Conservation (phyloP, 2,888 invertebrate species). For the Prosapia bicincta region DNA sequence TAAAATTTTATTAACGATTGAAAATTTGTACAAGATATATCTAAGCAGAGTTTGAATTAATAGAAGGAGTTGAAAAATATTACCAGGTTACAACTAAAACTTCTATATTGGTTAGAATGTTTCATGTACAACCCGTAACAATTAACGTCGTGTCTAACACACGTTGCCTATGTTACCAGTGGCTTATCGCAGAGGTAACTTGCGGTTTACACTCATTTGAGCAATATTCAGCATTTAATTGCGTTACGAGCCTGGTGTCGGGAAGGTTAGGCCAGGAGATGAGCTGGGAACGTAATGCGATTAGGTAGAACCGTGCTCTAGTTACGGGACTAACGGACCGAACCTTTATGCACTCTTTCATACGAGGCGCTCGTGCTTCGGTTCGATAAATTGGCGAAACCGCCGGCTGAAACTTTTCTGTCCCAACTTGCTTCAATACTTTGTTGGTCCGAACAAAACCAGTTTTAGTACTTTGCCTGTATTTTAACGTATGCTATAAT, state of each 20-base stretch:
- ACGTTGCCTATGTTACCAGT: too few species aligned
- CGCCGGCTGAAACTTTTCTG: not conserved
- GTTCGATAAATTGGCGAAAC: conserved; percentile 2
- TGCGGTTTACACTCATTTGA: not conserved
- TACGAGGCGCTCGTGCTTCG: not conserved
- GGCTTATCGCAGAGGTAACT: too few species aligned
- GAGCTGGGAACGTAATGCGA: not conserved
- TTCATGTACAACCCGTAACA: too few species aligned
- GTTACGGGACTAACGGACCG: not conserved
- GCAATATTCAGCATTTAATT: not conserved
- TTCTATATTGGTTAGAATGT: too few species aligned
- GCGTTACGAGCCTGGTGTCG: not conserved
- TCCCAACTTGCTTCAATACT: not conserved
- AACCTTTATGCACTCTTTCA: not conserved
- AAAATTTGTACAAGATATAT: too few species aligned
- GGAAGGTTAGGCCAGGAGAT: not conserved
- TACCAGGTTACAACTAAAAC: too few species aligned
- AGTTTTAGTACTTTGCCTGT: too few species aligned
- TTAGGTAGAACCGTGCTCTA: not conserved
- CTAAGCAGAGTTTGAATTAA: too few species aligned
- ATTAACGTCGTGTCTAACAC: too few species aligned
- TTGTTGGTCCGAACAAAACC: not conserved
- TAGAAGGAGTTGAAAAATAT: too few species aligned
- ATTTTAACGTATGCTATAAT: too few species aligned
- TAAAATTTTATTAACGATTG: too few species aligned